These are phyloP conservation scores for Forbesichthys papilliferus DNA, from an alignment of 2,113 vertebrate genomes.

Conservation along the genomic window DNA sequence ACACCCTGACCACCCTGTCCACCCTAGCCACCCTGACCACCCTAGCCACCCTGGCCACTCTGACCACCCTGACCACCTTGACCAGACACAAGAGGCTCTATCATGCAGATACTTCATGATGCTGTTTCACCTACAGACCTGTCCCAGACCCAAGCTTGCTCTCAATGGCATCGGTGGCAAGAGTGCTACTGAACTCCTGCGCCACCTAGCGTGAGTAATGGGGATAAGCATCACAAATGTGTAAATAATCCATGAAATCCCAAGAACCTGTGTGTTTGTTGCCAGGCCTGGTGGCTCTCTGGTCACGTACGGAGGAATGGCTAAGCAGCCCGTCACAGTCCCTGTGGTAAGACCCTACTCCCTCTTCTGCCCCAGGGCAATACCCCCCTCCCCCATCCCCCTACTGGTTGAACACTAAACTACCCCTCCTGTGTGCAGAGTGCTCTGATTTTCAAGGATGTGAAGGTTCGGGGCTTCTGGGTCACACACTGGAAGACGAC, in stretches of 20 bases:
- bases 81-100: neutral
- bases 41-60: no score
- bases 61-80: no score
- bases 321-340: constrained; percentile 88
- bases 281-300: constrained; percentile 86
- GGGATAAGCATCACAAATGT: neutral
- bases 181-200: constrained; percentile 89
- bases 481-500: constrained; percentile 90
- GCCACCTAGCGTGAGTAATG: constrained; percentile 86
- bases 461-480: constrained; percentile 92
- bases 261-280: neutral
- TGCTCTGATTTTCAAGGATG: constrained; percentile 90
- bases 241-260: no score
- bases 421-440: constrained; percentile 75
- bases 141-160: constrained; percentile 85
- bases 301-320: constrained; percentile 98
- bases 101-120: neutral
- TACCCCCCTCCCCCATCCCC: no score
- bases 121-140: constrained; percentile 69
- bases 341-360: constrained; percentile 83
- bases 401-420: neutral
- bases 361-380: neutral
- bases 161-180: constrained; percentile 94
- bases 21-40: no score
- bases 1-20: no score